Conservation (phyloP, 2,888 invertebrate genomes). For the Sisyra terminalis region DNA sequence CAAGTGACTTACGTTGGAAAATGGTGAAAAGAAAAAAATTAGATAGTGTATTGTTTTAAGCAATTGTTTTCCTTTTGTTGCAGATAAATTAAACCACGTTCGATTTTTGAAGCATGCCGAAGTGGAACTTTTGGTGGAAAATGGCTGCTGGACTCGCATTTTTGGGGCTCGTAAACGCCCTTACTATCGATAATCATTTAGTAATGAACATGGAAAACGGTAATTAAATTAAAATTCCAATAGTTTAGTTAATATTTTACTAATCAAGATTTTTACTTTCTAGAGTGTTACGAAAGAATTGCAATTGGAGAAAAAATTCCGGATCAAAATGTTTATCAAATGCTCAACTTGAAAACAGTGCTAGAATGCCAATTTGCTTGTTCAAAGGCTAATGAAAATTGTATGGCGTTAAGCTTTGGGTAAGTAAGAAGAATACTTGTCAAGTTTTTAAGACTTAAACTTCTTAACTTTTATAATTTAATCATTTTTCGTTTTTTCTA, state of each 20-base stretch:
- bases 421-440: conserved; percentile 17
- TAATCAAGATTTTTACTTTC: conserved; percentile 11
- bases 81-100: no score
- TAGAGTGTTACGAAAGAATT: conserved; percentile 36
- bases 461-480: not conserved
- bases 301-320: conserved; percentile 31
- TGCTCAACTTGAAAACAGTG: conserved; percentile 22
- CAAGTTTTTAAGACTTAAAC: no score
- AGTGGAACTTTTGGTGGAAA: not conserved
- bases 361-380: conserved; percentile 31
- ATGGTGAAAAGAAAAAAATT: no score
- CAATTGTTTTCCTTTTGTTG: no score
- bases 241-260: no score
- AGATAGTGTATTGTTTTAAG: no score
- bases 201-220: conserved; percentile 25
- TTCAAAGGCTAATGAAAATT: conserved; percentile 26
- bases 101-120: no score
- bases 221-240: no score
- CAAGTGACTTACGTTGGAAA: no score
- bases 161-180: conserved; percentile 17
- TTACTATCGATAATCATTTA: conserved; percentile 29
- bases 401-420: conserved; percentile 35
- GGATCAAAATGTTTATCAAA: conserved; percentile 24
- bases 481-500: not conserved
- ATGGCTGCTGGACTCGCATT: conserved; percentile 16